Percentiles rank a stretch among this genome's conserved stretches.
phyloP scores from a whole-genome alignment of 2,888 invertebrate genomes.

The Drosophila austrosaltans region DNA sequence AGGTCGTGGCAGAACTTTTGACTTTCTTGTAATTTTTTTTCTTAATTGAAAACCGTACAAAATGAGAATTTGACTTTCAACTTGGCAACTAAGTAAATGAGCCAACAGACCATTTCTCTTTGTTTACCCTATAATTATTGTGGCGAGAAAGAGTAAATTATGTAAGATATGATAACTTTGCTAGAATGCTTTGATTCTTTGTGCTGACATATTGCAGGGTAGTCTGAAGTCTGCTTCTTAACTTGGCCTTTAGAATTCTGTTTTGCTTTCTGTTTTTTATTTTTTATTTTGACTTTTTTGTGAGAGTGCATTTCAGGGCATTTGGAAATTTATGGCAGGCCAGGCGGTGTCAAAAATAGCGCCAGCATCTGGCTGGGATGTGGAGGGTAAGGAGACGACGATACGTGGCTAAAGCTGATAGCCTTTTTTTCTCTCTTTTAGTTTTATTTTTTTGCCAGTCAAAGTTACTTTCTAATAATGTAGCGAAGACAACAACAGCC shows the following conservation, averaged over 20 bases:
- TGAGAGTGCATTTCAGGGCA: conserved; percentile 71
- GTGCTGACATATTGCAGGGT: conserved; percentile 3
- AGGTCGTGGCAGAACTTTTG: conserved; percentile 68
- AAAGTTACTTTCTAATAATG: conserved; percentile 74
- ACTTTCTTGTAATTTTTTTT: conserved; percentile 44
- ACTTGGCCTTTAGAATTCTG: background rate
- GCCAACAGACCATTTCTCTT: conserved; percentile 40
- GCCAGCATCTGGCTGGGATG: conserved; percentile 63
- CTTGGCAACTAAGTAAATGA: conserved; percentile 63
- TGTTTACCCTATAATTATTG: background rate
- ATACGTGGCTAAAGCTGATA: conserved; percentile 64
- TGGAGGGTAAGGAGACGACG: conserved; percentile 53
- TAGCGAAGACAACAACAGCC: conserved; percentile 44
- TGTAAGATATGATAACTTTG: no score
- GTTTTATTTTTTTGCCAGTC: conserved; percentile 35
- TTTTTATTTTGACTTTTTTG: conserved; percentile 48
- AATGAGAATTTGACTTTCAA: conserved; percentile 72
- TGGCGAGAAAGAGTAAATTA: background rate
- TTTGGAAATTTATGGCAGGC: conserved; percentile 76
- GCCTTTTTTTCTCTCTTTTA: conserved; percentile 51
- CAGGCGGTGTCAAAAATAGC: conserved; percentile 77
- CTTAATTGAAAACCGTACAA: conserved; percentile 74
- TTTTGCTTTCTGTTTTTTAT: background rate
- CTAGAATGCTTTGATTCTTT: no score
- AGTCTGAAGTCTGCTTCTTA: conserved; percentile 59